Percentiles rank a stretch among this genome's conserved stretches.
phyloP scores from a whole-genome alignment of 2,113 vertebrate species.

The Gambusia affinis region DNA sequence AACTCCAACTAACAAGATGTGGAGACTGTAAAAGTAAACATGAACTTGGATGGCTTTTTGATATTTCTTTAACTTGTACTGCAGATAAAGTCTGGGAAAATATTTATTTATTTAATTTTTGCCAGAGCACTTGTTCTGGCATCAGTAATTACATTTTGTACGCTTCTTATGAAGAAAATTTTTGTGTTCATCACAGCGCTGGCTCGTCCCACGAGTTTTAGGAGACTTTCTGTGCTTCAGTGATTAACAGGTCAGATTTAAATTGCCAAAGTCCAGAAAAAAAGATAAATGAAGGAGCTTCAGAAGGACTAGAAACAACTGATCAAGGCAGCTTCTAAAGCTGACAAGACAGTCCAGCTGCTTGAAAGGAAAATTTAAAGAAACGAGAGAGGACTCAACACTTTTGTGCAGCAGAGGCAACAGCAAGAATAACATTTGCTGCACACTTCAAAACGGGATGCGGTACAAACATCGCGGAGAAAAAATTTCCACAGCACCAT shows the following conservation, averaged over 20 bases:
- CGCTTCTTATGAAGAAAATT: neutral
- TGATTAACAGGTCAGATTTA: neutral
- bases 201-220: neutral
- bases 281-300: too few species aligned
- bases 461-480: neutral
- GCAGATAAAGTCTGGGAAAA: neutral
- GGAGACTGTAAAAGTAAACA: constrained; percentile 48
- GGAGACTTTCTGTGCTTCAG: neutral
- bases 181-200: too few species aligned
- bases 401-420: neutral
- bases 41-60: constrained; percentile 38
- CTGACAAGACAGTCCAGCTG: neutral
- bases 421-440: neutral
- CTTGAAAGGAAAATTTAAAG: neutral
- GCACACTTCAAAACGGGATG: neutral
- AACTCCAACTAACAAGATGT: constrained; percentile 57
- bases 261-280: neutral
- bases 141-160: too few species aligned
- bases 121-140: neutral
- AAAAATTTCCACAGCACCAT: neutral
- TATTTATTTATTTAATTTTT: neutral
- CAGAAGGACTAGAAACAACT: too few species aligned
- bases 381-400: neutral
- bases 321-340: neutral
- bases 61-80: constrained; percentile 46